Evolutionary conservation across 2,797 vertebrate genomes (phyloP), one percentile per base, ranked within the genome.

Genomic region (Oreochromis grahami): DNA sequence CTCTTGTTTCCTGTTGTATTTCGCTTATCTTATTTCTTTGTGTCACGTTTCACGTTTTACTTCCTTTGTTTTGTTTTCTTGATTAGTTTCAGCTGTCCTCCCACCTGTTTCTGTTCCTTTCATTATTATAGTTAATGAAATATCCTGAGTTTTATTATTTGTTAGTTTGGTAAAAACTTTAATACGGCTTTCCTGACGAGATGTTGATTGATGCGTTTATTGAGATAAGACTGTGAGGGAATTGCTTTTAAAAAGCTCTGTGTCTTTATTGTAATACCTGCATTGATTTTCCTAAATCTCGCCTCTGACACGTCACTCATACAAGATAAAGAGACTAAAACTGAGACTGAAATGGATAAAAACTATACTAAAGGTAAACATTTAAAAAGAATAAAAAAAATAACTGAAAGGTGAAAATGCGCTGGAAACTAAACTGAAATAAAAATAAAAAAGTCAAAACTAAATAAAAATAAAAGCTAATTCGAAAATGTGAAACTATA

Each of bases 291-390:
- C 34, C 60, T 63, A 63, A 63, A 63, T 63, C 19, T 63, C 3
- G 0, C 60, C 34, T 0, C 34, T 63, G 34, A 0, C 58, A 63
- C 36, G 32, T 12, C 58, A 36, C 6, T 36, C 19, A 36, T 13
- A 36, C 58, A 7, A 60, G 32, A 60, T 60, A 58, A 38, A 38
- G 9, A 38, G 36, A 41, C 38, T 41, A 41, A 19, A 60, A 60
- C 29, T 32, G 29, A 56, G 13, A 29, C 13, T 56, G 53, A 56
- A 29, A 56, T 29, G 24, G 4, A 56, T 56, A 15, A 56, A 56
- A 56, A 29, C 53, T 15, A 14, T 7, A 56, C 7, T 29, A 29
- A 56, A 8, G 24, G 0, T 29, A 56, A 56, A 56, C 13, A 56
- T 15, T 29, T 15, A 14, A 15, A 29, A 56, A 56, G 13, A 56